Percentiles rank a stretch among this genome's conserved stretches.
phyloP scores from a whole-genome alignment of 2,888 invertebrate genomes.

The Hydrotaea cyrtoneurina region DNA sequence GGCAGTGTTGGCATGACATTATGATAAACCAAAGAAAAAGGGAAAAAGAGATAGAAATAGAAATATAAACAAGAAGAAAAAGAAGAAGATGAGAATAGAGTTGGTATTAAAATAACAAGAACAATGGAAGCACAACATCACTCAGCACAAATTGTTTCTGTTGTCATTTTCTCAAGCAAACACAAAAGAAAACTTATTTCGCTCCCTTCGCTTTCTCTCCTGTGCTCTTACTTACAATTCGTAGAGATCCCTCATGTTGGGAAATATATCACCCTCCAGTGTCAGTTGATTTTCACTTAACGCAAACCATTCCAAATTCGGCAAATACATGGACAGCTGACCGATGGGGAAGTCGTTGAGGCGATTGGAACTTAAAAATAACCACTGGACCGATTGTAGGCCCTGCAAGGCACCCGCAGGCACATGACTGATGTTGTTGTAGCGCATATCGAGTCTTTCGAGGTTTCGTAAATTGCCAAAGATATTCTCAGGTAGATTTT shows the following conservation, averaged over 20 bases:
- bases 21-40: slow-evolving; percentile 23
- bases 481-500: slow-evolving; percentile 75
- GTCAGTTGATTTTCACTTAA: slow-evolving; percentile 82
- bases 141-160: no score
- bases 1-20: not conserved
- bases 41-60: not conserved
- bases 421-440: slow-evolving; percentile 77
- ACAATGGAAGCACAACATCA: no score
- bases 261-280: slow-evolving; percentile 80
- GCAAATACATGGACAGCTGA: slow-evolving; percentile 80
- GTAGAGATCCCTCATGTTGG: slow-evolving; percentile 80
- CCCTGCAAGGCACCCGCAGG: slow-evolving; percentile 80
- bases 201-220: no score
- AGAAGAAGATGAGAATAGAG: slow-evolving; percentile 47
- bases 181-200: no score
- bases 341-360: slow-evolving; percentile 80
- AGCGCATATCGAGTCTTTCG: slow-evolving; percentile 76
- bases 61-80: not conserved
- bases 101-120: slow-evolving; percentile 9
- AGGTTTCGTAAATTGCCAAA: slow-evolving; percentile 74
- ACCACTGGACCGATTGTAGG: slow-evolving; percentile 80
- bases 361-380: slow-evolving; percentile 81
- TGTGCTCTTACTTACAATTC: slow-evolving; percentile 81
- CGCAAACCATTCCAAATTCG: slow-evolving; percentile 80
- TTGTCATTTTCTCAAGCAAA: no score